Evolutionary conservation across 2,113 vertebrate genomes (phyloP), one percentile per base, ranked within the genome.

Genomic region (Delphinapterus leucas): DNA sequence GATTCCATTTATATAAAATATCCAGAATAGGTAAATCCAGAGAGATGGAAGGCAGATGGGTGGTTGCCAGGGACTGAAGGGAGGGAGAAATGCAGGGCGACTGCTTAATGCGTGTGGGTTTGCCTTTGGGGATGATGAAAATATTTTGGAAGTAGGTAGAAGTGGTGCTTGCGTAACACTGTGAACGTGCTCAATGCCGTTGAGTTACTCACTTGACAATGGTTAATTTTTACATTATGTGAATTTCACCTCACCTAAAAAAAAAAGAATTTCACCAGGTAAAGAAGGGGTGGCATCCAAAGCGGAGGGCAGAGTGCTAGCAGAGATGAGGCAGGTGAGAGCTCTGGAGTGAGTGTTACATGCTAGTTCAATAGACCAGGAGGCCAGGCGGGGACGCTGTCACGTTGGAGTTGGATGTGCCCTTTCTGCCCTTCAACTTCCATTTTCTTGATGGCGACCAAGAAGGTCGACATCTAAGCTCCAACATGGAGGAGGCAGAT

Each of bases 401-500:
- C 86, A 9, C 0, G 2, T 20, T 3, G 33, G 23, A 15, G 11
- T 2, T 55, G 41, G 49, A 21, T 2, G 0, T 38, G 33, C 6
- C 47, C 60, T 53, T 53, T 20, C 67, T 31, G 58, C 41, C 61
- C 63, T 73, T 38, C 44, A 17, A 20, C 31, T 33, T 71, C 49
- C 12, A 5, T 20, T 38, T 44, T 18, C 25, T 77, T 20, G 6
- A 77, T 47, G 53, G 76, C 2, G 1, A 18, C 58, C 17, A 17
- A 63, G 26, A 73, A 12, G 28, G 76, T 2, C 7, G 7, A 31
- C 38, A 47, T 58, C 61, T 63, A 6, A n/a, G 55, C 12, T 53
- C 61, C 61, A 36, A 33, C 1, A 0, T 15, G 1, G 77, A 47
- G 63, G 38, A 58, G 26, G 53, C 5, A n/a, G 53, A 8, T 10